These are phyloP conservation scores for Paedocypris micromegethes DNA, from an alignment of 2,797 vertebrate genomes.

Conservation along the genomic window DNA sequence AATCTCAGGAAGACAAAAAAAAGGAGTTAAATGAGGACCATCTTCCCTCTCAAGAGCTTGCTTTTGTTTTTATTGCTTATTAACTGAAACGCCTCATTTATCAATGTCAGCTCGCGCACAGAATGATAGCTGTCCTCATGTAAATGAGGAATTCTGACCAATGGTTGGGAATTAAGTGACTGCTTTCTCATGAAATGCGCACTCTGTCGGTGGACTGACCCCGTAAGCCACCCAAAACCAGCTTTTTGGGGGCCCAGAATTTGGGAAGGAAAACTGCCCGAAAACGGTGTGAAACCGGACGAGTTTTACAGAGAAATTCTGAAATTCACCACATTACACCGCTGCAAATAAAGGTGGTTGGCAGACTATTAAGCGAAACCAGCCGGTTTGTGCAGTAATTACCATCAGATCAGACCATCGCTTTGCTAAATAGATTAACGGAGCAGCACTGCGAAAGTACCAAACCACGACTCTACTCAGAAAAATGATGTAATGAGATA, in stretches of 20 bases:
- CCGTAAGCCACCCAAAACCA: conserved; percentile 72
- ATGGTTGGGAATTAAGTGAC: conserved; percentile 78
- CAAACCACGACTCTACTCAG: conserved; percentile 29
- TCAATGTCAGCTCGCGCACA: conserved; percentile 73
- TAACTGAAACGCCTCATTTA: conserved; percentile 81
- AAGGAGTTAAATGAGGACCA: conserved; percentile 73
- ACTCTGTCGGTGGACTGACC: conserved; percentile 76
- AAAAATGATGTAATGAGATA: conserved; percentile 29
- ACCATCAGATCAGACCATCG: conserved; percentile 12
- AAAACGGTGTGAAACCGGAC: conserved; percentile 71
- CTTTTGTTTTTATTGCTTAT: conserved; percentile 81
- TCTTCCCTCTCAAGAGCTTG: conserved; percentile 73
- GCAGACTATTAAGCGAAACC: conserved; percentile 19
- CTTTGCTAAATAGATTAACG: conserved; percentile 35
- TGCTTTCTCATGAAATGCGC: conserved; percentile 73
- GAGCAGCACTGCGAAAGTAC: conserved; percentile 10
- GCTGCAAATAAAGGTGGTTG: conserved; percentile 38
- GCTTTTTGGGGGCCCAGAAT: conserved; percentile 53
- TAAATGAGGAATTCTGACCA: conserved; percentile 76
- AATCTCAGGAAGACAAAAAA: conserved; percentile 72
- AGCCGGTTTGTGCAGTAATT: conserved; percentile 21
- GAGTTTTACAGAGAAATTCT: conserved; percentile 75
- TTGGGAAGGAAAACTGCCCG: conserved; percentile 65
- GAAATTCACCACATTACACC: conserved; percentile 50
- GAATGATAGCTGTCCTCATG: conserved; percentile 80